Evolutionary conservation across 2,888 invertebrate genomes (phyloP), one percentile per base, ranked within the genome.

Genomic region (Teleiodes luculella): DNA sequence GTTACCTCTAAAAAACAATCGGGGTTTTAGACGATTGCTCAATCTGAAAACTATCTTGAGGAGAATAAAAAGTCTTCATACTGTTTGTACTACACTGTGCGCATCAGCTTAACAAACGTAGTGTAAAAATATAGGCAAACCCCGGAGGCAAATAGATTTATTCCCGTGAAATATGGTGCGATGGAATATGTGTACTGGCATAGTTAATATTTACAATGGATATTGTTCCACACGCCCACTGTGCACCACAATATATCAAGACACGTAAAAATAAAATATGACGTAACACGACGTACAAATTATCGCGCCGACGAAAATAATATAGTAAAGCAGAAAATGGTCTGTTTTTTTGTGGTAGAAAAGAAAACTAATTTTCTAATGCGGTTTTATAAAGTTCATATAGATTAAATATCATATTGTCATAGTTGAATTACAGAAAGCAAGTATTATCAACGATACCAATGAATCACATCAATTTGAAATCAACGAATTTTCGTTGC

Each of bases 121-220:
- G 59, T 57, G 55, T 59, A 57, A 63, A 63, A 59, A 64, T 59
- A 65, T 64, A 61, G 62, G 56, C 64, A 39, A 59, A 62, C 62
- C 62, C 62, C 24, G 55, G 57, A 59, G 61, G 64, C 66, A 66
- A 61, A 65, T 61, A 63, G 59, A 69, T 67, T 64, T 60, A 65
- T 66, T 59, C 58, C 53, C 56, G 63, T 70, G 67, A 74, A 69
- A 68, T 72, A 72, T 70, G 55, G 65, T 63, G 56, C 53, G 58
- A 61, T 58, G 58, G 63, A 66, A 47, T 52, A 53, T 49, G 41
- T 55, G 47, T 49, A 43, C 31, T 35, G 43, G 37, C 18, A 36
- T 46, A 51, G 39, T 55, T 48, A 30, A 41, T 52, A 49, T 52
- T 52, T 52, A 52, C 36, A 46, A 51, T 50, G 45, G 35, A 54